Evolutionary conservation across 2,797 vertebrate species (phyloP), one percentile per base, ranked within the genome.

Genomic region (Lepilemur septentrionalis): DNA sequence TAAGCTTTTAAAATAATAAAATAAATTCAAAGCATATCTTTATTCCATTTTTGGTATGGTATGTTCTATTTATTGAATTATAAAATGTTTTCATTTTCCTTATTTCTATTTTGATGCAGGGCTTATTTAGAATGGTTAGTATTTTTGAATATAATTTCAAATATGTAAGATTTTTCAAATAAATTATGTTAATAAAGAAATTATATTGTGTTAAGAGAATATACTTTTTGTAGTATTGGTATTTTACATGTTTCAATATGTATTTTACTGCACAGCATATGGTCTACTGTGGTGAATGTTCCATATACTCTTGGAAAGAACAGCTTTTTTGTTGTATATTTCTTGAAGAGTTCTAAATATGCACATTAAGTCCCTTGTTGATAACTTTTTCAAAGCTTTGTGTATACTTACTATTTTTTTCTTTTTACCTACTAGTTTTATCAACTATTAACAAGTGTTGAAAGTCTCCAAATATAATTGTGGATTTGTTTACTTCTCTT

Each of bases 281-380:
- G 25, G 13, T 32, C 50, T 75, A 22, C 32, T 12, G 63, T 86
- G 48, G n/a, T 38, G 43, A 85, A 18, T 28, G 7, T 46, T 55
- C 3, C 35, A 7, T 22, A 12, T 8, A 2, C 3, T 43, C 18
- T 76, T n/a, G 1, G 35, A 63, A 75, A 87, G 55, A 70, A 70
- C 5, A 30, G 4, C 2, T 20, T 5, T n/a, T 14, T 7, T 0
- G 0, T n/a, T 83, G 0, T 55, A 48, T 23, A 17, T 20, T 38
- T 4, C 17, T 25, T 55, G 4, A 32, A 7, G 25, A n/a, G 1
- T 52, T 61, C 7, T 46, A 28, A 11, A 52, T 0, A 13, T 61
- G 46, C 23, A 48, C 61, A 48, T 75, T 55, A 46, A 46, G 18
- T 57, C 5, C 59, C 28, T 55, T 57, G 9, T 48, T 70, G 6